A percentile compares a stretch with the other conserved stretches of the same genome.
Conservation (phyloP, 2,113 vertebrate genomes). For the Mionectes macconnelli region DNA sequence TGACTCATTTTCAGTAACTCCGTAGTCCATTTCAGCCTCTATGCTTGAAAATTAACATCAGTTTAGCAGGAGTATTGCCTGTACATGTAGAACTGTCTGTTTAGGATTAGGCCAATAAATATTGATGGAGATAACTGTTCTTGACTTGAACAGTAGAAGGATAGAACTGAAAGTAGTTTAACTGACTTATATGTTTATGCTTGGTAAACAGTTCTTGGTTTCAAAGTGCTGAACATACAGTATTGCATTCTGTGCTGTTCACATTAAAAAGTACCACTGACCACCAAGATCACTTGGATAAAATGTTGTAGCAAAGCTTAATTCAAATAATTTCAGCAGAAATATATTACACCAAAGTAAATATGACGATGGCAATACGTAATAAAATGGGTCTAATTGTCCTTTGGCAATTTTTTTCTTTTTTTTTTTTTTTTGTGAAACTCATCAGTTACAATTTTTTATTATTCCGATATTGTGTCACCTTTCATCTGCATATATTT, state of each 20-base stretch:
- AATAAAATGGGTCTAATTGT: background rate
- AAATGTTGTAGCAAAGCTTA: constrained; percentile 50
- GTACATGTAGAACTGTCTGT: constrained; percentile 48
- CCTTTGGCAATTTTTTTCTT: background rate
- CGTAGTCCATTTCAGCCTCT: constrained; percentile 65
- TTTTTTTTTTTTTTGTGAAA: background rate
- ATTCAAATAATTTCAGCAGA: background rate
- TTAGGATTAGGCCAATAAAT: constrained; percentile 71
- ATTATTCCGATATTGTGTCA: background rate
- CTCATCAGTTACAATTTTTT: background rate
- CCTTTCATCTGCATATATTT: background rate
- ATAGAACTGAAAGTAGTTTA: constrained; percentile 63
- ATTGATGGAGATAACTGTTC: constrained; percentile 67
- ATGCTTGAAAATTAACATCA: constrained; percentile 70
- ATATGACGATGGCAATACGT: background rate
- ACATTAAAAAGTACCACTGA: constrained; percentile 56
- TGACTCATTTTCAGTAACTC: constrained; percentile 67
- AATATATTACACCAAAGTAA: background rate
- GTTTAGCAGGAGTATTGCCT: constrained; percentile 62
- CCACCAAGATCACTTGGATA: constrained; percentile 51
- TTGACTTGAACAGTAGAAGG: constrained; percentile 63
- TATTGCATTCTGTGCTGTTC: constrained; percentile 15
- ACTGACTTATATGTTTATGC: constrained; percentile 60
- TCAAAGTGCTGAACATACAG: constrained; percentile 33
- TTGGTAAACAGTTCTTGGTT: constrained; percentile 63